Evolutionary conservation across 1,140 invertebrate genomes (phyloP), one percentile per base, ranked within the genome.

Genomic region (Chrysomallon squamiferum): DNA sequence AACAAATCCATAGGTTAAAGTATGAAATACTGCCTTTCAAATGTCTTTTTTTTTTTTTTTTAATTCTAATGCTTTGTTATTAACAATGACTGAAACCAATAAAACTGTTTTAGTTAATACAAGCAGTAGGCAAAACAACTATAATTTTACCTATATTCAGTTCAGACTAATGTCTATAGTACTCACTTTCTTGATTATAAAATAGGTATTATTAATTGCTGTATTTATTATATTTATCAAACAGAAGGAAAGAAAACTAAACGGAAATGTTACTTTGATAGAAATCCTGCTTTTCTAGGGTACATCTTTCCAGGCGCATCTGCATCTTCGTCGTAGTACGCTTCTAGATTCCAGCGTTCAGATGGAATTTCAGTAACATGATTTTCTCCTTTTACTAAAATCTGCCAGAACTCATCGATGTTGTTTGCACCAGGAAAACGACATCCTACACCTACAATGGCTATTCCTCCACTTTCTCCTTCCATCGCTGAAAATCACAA

Each of bases 301-400:
- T 80, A 75, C 0, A 65, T 61, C 64, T 77, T 80, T 0, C 74
- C 74, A 6, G 66, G 68, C 1, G 50, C 61, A 56, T 68, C 64
- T 3, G 68, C 57, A 35, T 80, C 73, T 5, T 66, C 33, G 63
- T 65, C 61, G 58, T 75, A 76, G 65, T 72, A 76, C 0, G 66
- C 71, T 33, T 74, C 69, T 20, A 60, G 33, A 49, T 76, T 77
- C 72, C 74, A 80, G 27, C 78, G 62, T 11, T 78, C 74, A 15
- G 43, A 43, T 11, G 74, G 72, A 9, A 80, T 71, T n/a, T 78
- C 73, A 2, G 65, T 63, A 32, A 80, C 73, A 30, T 80, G 78
- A 52, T 78, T 74, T 57, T 80, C 78, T 4, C 78, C 76, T 49
- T 80, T 76, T 7, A 66, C 50, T 6, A 80, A 71, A 57, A 78